phyloP scores from a whole-genome alignment of 2,113 vertebrate genomes.

The Geococcyx californianus region DNA sequence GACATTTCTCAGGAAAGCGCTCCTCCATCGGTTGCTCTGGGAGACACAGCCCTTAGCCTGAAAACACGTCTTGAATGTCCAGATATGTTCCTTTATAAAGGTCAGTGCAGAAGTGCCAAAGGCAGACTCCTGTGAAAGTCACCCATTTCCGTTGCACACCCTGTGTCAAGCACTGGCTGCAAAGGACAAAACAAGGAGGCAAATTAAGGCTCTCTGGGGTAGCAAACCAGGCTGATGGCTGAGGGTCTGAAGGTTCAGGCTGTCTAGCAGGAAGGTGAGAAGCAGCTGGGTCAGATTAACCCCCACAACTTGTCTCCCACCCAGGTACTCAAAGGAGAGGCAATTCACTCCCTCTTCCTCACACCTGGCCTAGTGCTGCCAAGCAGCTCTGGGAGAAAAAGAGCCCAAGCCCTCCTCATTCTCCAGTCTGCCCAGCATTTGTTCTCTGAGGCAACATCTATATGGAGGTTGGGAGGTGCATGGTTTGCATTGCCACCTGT shows the following conservation, averaged over 20 bases:
- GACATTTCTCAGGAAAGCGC: background rate
- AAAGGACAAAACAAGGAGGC: background rate
- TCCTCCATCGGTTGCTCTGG: background rate
- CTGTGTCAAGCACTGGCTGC: background rate
- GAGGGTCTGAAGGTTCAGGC: background rate
- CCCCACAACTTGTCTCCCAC: background rate
- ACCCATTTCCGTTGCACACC: background rate
- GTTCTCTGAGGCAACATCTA: background rate
- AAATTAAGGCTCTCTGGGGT: background rate
- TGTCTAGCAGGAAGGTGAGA: background rate
- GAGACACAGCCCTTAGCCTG: background rate
- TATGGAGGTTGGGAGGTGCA: background rate
- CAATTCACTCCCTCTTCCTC: background rate
- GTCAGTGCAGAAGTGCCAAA: background rate
- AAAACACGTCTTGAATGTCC: background rate
- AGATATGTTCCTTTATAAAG: background rate
- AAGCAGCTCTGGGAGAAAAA: background rate
- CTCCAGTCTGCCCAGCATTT: background rate
- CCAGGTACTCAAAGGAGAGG: rapidly evolving
- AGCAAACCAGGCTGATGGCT: background rate
- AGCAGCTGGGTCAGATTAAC: background rate
- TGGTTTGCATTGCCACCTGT: background rate
- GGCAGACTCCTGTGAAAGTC: background rate
- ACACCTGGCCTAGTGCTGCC: background rate
- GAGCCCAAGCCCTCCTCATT: background rate